A percentile compares a stretch with the other conserved stretches of the same genome.
Conservation (phyloP, 2,113 vertebrate genomes). For the Lethenteron camtschaticum region DNA sequence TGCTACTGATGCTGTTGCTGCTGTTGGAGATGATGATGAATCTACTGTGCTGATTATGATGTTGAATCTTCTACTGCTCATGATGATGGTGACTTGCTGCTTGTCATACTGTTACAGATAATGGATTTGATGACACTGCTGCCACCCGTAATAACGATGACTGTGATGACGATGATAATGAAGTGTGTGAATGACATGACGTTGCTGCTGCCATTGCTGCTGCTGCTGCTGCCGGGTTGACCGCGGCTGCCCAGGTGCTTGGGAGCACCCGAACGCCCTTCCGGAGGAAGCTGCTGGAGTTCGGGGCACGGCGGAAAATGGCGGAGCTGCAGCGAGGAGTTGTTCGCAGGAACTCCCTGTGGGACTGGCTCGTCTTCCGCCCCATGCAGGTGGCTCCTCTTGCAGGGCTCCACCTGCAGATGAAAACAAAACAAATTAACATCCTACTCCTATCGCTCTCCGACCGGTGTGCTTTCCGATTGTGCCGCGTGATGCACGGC, state of each 20-base stretch:
- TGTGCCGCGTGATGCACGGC: too few relatives aligned
- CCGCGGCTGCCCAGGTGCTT: conserved; percentile 20
- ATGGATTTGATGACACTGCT: too few relatives aligned
- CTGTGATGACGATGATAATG: background rate
- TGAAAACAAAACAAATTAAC: too few relatives aligned
- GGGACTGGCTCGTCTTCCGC: conserved; percentile 36
- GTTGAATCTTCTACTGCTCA: too few relatives aligned
- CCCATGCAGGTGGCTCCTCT: conserved; percentile 26
- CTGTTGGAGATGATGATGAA: too few relatives aligned
- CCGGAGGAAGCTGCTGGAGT: conserved; percentile 25
- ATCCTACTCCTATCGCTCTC: background rate
- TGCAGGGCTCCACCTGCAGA: too few relatives aligned
- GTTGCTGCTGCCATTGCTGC: background rate
- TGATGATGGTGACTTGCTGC: too few relatives aligned
- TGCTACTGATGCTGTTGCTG: too few relatives aligned
- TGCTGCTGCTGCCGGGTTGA: background rate
- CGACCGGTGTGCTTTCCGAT: too few relatives aligned
- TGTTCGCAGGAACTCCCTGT: conserved; percentile 32
- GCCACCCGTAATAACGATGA: too few relatives aligned
- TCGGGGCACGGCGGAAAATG: conserved; percentile 31
- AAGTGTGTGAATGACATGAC: background rate
- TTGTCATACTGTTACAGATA: too few relatives aligned
- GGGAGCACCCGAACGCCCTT: conserved; percentile 27
- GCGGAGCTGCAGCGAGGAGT: conserved; percentile 31
- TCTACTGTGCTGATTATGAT: too few relatives aligned